Conservation (phyloP, 1,140 invertebrate genomes). For the Calosoma granatense region DNA sequence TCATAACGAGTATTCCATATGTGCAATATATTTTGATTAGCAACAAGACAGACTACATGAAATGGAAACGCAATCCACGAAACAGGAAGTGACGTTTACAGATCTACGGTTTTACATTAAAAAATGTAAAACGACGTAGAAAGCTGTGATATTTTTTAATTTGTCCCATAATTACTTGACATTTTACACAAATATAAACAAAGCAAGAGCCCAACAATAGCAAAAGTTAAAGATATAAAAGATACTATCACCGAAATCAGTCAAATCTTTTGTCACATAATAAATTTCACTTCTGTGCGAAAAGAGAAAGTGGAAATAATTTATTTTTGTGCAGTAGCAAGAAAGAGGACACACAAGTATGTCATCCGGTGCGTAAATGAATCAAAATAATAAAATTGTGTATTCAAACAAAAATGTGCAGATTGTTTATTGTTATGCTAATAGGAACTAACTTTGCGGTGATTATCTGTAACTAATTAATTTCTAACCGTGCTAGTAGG, state of each 20-base stretch:
- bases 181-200: background rate
- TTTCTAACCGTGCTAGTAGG: too few species aligned
- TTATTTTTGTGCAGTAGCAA: background rate
- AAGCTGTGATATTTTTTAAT: background rate
- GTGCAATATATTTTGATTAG: background rate
- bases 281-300: background rate
- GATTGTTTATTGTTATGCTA: too few species aligned
- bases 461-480: too few species aligned
- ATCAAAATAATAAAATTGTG: too few species aligned
- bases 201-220: background rate
- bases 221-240: background rate
- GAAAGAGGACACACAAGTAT: background rate
- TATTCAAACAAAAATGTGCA: too few species aligned
- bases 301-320: background rate
- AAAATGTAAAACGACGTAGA: background rate
- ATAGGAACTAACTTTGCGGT: too few species aligned
- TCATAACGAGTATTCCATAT: background rate
- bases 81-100: background rate
- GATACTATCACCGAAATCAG: background rate
- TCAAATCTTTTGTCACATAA: too few species aligned
- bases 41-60: background rate
- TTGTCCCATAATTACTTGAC: constrained; percentile 1
- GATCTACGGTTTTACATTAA: background rate
- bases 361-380: too few species aligned
- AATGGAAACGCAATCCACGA: background rate